Conservation (phyloP, 2,113 vertebrate genomes). For the Eurypyga helias region DNA sequence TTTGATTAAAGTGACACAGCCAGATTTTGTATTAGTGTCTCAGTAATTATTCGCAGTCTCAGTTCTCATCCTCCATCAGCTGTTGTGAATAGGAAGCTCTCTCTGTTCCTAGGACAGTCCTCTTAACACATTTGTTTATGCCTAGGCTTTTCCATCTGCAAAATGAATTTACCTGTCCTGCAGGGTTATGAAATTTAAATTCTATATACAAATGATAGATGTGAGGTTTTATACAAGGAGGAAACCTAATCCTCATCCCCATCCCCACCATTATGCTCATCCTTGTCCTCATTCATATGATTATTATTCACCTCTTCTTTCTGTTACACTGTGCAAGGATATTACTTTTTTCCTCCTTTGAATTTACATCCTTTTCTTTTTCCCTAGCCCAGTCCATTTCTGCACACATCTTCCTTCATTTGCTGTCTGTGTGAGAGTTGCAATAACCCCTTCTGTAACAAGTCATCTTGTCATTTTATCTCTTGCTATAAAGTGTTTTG, state of each 20-base stretch:
- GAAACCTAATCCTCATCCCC: neutral
- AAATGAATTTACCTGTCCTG: neutral
- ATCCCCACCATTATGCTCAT: neutral
- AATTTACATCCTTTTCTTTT: neutral
- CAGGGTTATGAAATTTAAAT: neutral
- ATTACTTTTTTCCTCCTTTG: neutral
- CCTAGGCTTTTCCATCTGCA: neutral
- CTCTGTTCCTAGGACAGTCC: neutral
- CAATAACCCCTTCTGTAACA: neutral
- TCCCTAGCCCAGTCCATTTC: neutral
- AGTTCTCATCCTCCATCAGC: neutral
- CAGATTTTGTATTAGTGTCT: neutral
- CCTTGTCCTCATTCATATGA: neutral
- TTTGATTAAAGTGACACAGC: neutral
- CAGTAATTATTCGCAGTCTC: neutral
- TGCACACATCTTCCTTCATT: neutral
- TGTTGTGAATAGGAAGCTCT: neutral
- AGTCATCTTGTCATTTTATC: slow-evolving; percentile 26
- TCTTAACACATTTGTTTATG: neutral
- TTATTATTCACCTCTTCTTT: neutral
- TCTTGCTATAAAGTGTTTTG: slow-evolving; percentile 3
- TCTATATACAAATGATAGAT: neutral
- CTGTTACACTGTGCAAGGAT: neutral
- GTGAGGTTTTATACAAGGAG: neutral
- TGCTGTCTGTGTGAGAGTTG: neutral